Evolutionary conservation across 2,113 vertebrate genomes (phyloP), one percentile per base, ranked within the genome.

Genomic region (Phrynocephalus versicolor): DNA sequence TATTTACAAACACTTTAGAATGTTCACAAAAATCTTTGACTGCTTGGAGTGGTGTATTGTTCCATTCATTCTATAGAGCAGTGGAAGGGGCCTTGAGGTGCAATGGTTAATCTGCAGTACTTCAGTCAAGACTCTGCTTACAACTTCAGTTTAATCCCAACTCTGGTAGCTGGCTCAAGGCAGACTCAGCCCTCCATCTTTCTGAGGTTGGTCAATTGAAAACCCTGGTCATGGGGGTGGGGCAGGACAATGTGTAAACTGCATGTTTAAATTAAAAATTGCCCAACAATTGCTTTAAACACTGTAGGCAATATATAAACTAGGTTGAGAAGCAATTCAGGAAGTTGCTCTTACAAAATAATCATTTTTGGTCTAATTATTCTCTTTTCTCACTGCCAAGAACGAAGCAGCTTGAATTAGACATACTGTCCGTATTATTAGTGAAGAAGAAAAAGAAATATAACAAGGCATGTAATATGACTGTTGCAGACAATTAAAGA

Each of bases 401-500:
- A 25, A n/a, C 65, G 39, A 85, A 76, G 13, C 58, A 86, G 33
- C 1, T 3, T 41, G 45, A 64, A 30, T 10, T n/a, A n/a, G 0
- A 10, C 45, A 35, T 19, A 80, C 23, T 1, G 1, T 1, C 84
- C 14, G 2, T 37, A 9, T 7, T 89, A 83, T 33, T n/a, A 21
- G 33, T 64, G 37, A 1, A 0, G 19, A 33, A 39, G 1, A 18
- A 35, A 57, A 3, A 35, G 51, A 3, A 35, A 3, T 70, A 37
- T 51, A 57, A 30, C 16, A 85, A 82, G 51, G 76, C 41, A 69
- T 14, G 41, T 41, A 85, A 35, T 39, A 85, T 72, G 1, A 0
- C 45, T 80, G 64, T 67, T 87, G 51, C 62, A 80, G 55, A 21
- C 23, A 83, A 7, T 72, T 84, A 75, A 92, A 80, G 6, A 85